phyloP scores from a whole-genome alignment of 2,797 vertebrate genomes.

The Myotis findleyi region DNA sequence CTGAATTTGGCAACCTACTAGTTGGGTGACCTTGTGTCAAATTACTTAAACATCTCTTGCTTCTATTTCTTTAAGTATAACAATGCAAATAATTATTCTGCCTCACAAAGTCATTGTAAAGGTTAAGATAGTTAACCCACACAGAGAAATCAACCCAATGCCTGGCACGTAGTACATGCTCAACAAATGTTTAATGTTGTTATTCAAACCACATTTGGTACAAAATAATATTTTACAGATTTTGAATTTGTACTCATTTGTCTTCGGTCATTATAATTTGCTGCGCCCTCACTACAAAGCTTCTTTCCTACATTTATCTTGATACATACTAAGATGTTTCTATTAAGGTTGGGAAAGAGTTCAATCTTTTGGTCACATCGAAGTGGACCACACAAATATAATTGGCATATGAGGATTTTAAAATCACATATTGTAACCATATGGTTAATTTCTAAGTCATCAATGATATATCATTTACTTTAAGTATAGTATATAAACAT shows the following conservation, averaged over 20 bases:
- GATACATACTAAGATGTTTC: neutral
- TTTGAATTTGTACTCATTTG: neutral
- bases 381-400: neutral
- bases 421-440: neutral
- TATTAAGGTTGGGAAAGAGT: neutral
- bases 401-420: neutral
- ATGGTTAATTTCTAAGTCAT: conserved; percentile 21
- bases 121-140: neutral
- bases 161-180: neutral
- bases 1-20: neutral
- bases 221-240: neutral
- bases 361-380: neutral
- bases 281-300: neutral
- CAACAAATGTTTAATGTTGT: neutral
- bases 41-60: neutral
- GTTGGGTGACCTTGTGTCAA: neutral
- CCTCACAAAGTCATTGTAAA: neutral
- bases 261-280: neutral
- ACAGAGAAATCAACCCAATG: neutral
- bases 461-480: neutral
- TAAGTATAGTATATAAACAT: neutral
- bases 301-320: neutral
- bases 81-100: neutral
- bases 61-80: conserved; percentile 18
- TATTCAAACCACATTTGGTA: conserved; percentile 1